A percentile compares a stretch with the other conserved stretches of the same genome.
phyloP scores from a whole-genome alignment of 2,113 vertebrate species.

The Hylia prasina region DNA sequence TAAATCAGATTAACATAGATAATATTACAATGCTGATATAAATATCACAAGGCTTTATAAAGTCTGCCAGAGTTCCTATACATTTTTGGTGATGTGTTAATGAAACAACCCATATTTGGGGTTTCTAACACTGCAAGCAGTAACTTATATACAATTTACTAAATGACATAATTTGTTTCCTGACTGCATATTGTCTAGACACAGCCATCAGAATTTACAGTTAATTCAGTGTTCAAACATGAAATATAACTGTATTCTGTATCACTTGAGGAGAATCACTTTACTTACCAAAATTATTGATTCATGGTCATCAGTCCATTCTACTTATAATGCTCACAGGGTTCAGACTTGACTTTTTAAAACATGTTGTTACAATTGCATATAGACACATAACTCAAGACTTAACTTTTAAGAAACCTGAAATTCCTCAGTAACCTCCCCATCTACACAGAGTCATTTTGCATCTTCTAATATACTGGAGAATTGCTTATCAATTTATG shows the following conservation, averaged over 20 bases:
- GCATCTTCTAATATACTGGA: background rate
- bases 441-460: background rate
- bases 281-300: background rate
- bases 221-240: background rate
- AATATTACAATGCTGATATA: background rate
- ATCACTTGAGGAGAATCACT: background rate
- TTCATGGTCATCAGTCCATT: background rate
- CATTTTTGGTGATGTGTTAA: background rate
- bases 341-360: background rate
- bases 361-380: background rate
- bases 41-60: background rate
- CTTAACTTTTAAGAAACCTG: background rate
- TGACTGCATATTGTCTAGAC: background rate
- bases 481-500: background rate
- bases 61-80: background rate
- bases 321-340: background rate
- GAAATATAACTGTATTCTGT: background rate
- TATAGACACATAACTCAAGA: background rate
- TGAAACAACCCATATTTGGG: background rate
- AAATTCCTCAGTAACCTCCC: background rate
- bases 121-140: background rate
- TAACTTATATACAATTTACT: background rate
- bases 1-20: accelerated
- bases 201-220: background rate
- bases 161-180: background rate